Percentiles rank a stretch among this genome's conserved stretches.
Evolutionary conservation across 2,797 vertebrate genomes (phyloP).

Genomic region (Arctocebus calabarensis): DNA sequence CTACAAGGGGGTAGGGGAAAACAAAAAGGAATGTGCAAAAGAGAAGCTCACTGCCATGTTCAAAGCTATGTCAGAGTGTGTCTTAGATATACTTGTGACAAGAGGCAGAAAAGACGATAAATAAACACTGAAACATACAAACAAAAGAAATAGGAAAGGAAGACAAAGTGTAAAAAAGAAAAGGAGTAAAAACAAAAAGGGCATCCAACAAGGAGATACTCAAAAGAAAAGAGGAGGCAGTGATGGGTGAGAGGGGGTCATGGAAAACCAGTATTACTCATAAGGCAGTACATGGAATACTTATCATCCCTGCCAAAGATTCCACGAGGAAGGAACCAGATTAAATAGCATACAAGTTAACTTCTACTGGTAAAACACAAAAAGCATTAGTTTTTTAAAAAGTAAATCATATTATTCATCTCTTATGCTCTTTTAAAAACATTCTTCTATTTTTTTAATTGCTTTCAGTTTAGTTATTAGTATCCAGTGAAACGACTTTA

Average conservation of each 20-base stretch:
- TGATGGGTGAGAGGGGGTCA: background rate
- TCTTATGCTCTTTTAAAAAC: background rate
- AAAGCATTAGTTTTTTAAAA: background rate
- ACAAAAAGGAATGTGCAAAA: background rate
- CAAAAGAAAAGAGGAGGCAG: background rate
- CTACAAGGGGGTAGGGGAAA: background rate
- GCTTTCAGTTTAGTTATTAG: constrained; percentile 42
- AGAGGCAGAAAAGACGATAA: background rate
- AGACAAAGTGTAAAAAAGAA: background rate
- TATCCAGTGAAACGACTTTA: constrained; percentile 17
- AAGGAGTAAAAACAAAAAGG: background rate
- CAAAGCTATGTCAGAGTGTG: background rate
- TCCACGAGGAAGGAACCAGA: background rate
- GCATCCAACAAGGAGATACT: background rate
- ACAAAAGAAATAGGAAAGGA: background rate
- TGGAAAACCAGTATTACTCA: background rate
- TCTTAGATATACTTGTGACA: constrained; percentile 17
- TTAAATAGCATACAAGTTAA: background rate
- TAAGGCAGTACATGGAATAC: accelerated
- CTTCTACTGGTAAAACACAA: background rate
- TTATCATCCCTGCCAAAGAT: background rate
- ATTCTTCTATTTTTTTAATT: background rate
- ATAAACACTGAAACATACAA: background rate
- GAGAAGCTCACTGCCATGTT: background rate
- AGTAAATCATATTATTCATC: constrained; percentile 37